Percentiles rank a stretch among this genome's conserved stretches.
These are phyloP conservation scores for Zapornia atra DNA, from an alignment of 2,113 vertebrate genomes.

Conservation along the genomic window DNA sequence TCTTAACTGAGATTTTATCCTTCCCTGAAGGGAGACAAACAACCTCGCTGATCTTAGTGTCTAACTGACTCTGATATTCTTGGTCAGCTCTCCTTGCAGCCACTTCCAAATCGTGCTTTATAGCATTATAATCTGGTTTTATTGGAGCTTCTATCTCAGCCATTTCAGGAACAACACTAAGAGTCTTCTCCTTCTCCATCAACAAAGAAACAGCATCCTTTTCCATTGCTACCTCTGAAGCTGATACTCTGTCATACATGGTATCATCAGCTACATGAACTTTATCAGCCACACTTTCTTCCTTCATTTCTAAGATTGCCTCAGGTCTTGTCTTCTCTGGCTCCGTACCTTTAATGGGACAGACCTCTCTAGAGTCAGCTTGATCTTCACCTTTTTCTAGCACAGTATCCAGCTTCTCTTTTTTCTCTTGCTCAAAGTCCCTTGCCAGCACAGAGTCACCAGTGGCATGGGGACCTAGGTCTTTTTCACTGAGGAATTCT, in stretches of 20 bases:
- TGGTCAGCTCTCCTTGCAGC: slow-evolving; percentile 67
- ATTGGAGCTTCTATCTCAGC: slow-evolving; percentile 61
- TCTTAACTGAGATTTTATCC: background rate
- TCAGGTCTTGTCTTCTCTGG: slow-evolving; percentile 16
- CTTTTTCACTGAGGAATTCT: slow-evolving; percentile 66
- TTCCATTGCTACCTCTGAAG: slow-evolving; percentile 24
- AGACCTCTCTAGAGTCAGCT: slow-evolving; percentile 54
- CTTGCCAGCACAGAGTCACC: slow-evolving; percentile 48
- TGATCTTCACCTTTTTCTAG: slow-evolving; percentile 79
- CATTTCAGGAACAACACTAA: slow-evolving; percentile 72
- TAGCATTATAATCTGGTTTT: slow-evolving; percentile 68
- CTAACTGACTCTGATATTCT: slow-evolving; percentile 62
- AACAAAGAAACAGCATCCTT: slow-evolving; percentile 25
- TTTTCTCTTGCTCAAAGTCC: slow-evolving; percentile 77
- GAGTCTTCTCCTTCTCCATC: slow-evolving; percentile 63
- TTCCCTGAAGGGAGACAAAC: slow-evolving; percentile 45
- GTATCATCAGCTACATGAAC: background rate
- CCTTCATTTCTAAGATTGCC: slow-evolving; percentile 23
- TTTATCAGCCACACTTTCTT: slow-evolving; percentile 24
- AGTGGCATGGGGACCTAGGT: slow-evolving; percentile 1
- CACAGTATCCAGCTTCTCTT: slow-evolving; percentile 77
- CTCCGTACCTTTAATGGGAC: slow-evolving; percentile 32
- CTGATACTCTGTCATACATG: slow-evolving; percentile 6
- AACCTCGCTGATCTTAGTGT: slow-evolving; percentile 60
- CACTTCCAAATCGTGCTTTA: slow-evolving; percentile 70